Evolutionary conservation across 2,113 vertebrate genomes (phyloP), one percentile per base, ranked within the genome.

Genomic region (Psittacara wagleri): DNA sequence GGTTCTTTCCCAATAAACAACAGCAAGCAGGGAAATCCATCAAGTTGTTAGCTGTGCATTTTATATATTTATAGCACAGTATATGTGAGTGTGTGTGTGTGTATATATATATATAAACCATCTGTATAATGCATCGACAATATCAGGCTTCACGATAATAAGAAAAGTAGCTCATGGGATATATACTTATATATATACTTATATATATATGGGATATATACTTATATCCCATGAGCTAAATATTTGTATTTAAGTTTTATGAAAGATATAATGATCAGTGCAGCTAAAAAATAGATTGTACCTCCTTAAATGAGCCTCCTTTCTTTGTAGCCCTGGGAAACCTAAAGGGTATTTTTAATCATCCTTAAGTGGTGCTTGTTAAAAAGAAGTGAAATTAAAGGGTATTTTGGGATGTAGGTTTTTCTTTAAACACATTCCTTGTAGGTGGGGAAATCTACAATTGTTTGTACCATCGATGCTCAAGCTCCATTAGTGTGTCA

Each of bases 381-480:
- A 95, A 89, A 90, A 77, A 81, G 72, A 91, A 96, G 55, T 90
- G 61, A 97, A 97, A 94, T 82, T 79, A 92, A 96, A 94, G 61
- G 35, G 64, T 80, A 85, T 83, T 91, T 93, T 61, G 48, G 92
- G 86, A 88, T 72, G 49, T 69, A 91, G 77, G 35, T 69, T 86
- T 96, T 93, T 89, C 83, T 93, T 94, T 82, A 92, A 92, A 87
- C 78, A 95, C 52, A 52, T 92, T 73, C 62, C 39, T 86, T 89
- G 84, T 94, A 91, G 86, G 86, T 37, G 73, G 94, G 59, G 61
- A 90, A 91, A 81, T 61, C n/a, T 86, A 74, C 43, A 86, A 14
- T 44, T 67, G 22, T 51, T 83, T 72, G 43, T 57, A 62, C 49
- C 43, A 23, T 62, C 73, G 79, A 75, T 88, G 62, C 77, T 92